Evolutionary conservation across 2,888 invertebrate species (phyloP).

Genomic region (Dynastes tityus): DNA sequence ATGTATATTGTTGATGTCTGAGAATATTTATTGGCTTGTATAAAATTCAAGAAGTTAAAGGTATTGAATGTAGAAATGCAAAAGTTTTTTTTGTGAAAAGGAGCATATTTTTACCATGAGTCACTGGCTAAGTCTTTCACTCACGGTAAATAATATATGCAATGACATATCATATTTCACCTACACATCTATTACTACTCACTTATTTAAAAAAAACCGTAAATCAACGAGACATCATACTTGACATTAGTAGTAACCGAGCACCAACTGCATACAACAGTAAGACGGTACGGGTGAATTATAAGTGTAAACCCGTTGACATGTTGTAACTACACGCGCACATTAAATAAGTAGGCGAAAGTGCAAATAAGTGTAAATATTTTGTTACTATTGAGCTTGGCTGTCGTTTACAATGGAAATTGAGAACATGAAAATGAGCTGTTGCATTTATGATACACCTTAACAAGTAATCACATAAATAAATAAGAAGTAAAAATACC

Average conservation of each 20-base stretch:
- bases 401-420: too few species aligned
- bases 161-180: background rate
- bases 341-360: slow-evolving; percentile 20
- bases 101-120: too few species aligned
- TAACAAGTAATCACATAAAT: too few species aligned
- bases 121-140: too few species aligned
- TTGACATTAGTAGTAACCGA: background rate
- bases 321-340: background rate
- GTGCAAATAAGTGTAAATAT: slow-evolving; percentile 29
- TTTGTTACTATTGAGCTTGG: background rate
- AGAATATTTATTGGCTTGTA: too few species aligned
- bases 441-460: too few species aligned
- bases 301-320: slow-evolving; percentile 22
- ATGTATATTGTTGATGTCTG: too few species aligned
- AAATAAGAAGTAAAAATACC: too few species aligned
- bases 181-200: background rate
- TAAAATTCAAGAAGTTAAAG: too few species aligned
- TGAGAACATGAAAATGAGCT: too few species aligned
- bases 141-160: background rate
- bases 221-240: background rate
- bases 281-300: background rate
- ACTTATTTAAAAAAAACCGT: background rate
- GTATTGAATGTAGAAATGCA: too few species aligned
- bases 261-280: background rate
- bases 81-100: too few species aligned